phyloP scores from a whole-genome alignment of 2,888 invertebrate species.

The Harpalus rufipes region DNA sequence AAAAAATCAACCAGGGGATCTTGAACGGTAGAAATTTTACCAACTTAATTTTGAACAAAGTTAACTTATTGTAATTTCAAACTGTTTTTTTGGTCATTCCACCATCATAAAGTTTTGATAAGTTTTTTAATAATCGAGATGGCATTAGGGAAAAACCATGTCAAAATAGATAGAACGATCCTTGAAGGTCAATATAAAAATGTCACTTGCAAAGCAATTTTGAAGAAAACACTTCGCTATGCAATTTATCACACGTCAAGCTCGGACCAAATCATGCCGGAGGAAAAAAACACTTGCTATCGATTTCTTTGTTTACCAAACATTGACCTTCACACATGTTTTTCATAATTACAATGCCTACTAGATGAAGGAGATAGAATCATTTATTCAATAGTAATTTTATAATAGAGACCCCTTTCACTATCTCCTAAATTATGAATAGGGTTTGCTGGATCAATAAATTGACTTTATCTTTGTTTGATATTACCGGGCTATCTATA shows the following conservation, averaged over 20 bases:
- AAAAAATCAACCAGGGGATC: too few relatives aligned
- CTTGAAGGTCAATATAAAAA: not conserved
- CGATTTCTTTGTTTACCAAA: constrained; percentile 50
- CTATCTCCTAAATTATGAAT: constrained; percentile 30
- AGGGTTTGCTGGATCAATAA: constrained; percentile 25
- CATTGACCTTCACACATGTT: constrained; percentile 51
- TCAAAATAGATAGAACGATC: not conserved
- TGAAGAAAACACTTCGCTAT: not conserved
- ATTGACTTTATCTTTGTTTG: constrained; percentile 34
- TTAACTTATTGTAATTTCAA: too few relatives aligned
- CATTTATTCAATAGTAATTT: constrained; percentile 5
- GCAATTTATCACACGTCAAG: constrained; percentile 7
- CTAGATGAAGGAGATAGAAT: constrained; percentile 29
- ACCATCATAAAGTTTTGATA: too few relatives aligned
- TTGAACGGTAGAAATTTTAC: too few relatives aligned
- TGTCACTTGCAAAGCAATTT: not conserved
- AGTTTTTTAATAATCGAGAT: too few relatives aligned
- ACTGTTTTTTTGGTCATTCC: too few relatives aligned
- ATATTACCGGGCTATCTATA: not conserved
- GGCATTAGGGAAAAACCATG: not conserved
- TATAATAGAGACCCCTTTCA: not conserved
- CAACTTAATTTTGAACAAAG: too few relatives aligned
- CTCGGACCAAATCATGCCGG: constrained; percentile 10
- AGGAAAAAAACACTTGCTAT: constrained; percentile 25
- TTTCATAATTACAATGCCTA: constrained; percentile 42